Base-by-base conservation (phyloP, 1,140 invertebrate species). In the Meteorus sp. region DNA sequence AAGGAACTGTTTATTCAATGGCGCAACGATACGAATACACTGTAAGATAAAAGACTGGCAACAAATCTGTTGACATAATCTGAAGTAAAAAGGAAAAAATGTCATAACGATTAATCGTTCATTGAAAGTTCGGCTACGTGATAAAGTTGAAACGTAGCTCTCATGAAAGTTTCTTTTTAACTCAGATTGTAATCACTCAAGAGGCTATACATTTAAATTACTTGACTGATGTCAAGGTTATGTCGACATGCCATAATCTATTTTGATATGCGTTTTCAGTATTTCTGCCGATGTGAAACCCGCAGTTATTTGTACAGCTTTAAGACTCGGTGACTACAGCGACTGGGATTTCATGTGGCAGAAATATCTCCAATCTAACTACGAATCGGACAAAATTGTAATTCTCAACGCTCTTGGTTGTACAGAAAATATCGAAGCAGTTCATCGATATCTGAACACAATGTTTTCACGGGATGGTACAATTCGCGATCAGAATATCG, bases 381-480 rank as follows among this genome's bases (percentile, higher is more conserved):
- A 84, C 54, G 79, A 82, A 0, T 80, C 84, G 0, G 84, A 87
- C 53, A 83, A 85, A 74, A 79, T 83, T 9, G 76, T 85, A n/a
- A 84, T 86, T n/a, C 70, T 87, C 0, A 71, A 79, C 0, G 78
- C 85, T 1, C 75, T 87, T 1, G 84, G 81, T 1, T 87, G 85
- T 65, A 82, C 85, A 3, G 80, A 56, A 31, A 71, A 84, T 31
- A 59, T 68, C 2, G 62, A 67, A 23, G 67, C 75, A 56, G 41
- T 65, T 20, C 50, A 8, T 15, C 82, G 82, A 57, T 83, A 82
- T 57, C 65, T 84, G 5, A 75, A 76, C 27, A 73, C 76, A 73
- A 73, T 79, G 13, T 72, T 83, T 29, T 74, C 75, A 19, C 60
- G 72, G 2, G 70, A 74, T 3, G 77, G 77, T 22, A 73, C 76